A percentile compares a stretch with the other conserved stretches of the same genome.
These are phyloP conservation scores for Saturnia pavonia DNA, from an alignment of 2,888 invertebrate genomes.

Conservation along the genomic window DNA sequence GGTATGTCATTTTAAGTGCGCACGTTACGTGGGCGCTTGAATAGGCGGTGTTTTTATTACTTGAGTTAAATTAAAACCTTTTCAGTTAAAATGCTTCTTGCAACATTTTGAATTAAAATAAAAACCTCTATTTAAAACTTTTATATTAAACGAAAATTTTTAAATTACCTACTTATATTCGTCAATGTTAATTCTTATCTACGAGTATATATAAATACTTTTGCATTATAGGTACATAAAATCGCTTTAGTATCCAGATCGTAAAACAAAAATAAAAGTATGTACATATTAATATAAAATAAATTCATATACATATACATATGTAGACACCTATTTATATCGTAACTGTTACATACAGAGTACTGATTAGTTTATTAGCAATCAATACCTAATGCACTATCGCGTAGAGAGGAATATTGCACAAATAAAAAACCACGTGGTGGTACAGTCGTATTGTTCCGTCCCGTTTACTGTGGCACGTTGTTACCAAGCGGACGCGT, in stretches of 20 bases:
- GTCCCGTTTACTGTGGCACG: constrained; percentile 70
- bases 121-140: neutral
- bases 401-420: constrained; percentile 62
- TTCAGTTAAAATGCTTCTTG: constrained; percentile 31
- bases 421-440: constrained; percentile 77
- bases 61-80: constrained; percentile 32
- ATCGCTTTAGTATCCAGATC: neutral
- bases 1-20: constrained; percentile 35
- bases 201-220: neutral
- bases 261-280: neutral
- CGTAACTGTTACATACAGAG: neutral
- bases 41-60: constrained; percentile 41
- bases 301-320: too few relatives aligned
- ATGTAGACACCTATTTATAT: too few relatives aligned
- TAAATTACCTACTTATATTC: neutral
- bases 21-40: constrained; percentile 44
- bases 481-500: constrained; percentile 76
- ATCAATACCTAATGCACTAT: constrained; percentile 58
- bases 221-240: neutral
- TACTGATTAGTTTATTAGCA: constrained; percentile 27
- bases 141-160: neutral
- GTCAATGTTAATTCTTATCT: neutral
- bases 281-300: too few relatives aligned
- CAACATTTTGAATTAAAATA: constrained; percentile 16
- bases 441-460: constrained; percentile 68